phyloP scores from a whole-genome alignment of 2,888 invertebrate genomes.

The Elgonia sp. region DNA sequence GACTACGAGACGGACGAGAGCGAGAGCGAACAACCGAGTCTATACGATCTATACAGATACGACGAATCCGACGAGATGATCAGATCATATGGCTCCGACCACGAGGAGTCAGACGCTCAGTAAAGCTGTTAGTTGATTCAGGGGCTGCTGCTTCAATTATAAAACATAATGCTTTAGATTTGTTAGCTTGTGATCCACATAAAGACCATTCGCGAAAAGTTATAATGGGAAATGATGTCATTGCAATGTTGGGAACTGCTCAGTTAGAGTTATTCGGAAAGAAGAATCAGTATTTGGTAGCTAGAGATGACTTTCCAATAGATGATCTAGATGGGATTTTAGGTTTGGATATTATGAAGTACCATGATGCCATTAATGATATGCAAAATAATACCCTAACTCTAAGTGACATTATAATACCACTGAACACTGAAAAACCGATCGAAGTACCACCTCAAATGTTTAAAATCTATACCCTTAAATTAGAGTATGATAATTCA shows the following conservation, averaged over 20 bases:
- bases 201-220: constrained; percentile 9
- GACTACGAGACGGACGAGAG: neutral
- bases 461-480: neutral
- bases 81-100: constrained; percentile 33
- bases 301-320: constrained; percentile 5
- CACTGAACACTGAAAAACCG: neutral
- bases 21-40: neutral
- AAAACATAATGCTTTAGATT: constrained; percentile 4
- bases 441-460: neutral
- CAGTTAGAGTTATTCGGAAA: neutral
- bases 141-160: constrained; percentile 21
- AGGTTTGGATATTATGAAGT: neutral
- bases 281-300: neutral
- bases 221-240: no score
- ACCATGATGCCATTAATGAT: neutral
- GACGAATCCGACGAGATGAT: neutral
- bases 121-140: constrained; percentile 17
- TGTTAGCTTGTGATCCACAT: neutral
- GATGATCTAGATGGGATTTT: neutral
- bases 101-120: constrained; percentile 17
- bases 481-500: neutral
- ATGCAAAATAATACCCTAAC: neutral
- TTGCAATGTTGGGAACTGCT: neutral
- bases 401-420: neutral
- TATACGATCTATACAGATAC: constrained; percentile 15